Conservation (phyloP, 2,888 invertebrate species). For the Lymantria monacha region DNA sequence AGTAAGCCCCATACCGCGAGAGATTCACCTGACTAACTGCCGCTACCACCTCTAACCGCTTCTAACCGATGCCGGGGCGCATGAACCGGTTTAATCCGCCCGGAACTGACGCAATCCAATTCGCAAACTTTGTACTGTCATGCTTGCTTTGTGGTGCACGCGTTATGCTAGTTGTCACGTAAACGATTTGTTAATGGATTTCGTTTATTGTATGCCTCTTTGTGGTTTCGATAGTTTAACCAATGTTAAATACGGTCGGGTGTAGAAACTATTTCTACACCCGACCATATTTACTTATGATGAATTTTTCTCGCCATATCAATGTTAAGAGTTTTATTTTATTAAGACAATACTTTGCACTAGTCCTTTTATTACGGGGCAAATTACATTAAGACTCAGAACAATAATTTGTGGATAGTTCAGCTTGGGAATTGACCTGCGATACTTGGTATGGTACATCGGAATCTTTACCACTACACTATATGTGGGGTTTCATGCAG, state of each 20-base stretch:
- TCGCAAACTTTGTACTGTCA: slow-evolving; percentile 68
- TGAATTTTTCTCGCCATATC: too few species aligned
- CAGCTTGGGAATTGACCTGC: too few species aligned
- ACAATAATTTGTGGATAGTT: too few species aligned
- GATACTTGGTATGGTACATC: too few species aligned
- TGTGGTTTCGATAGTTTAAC: slow-evolving; percentile 15
- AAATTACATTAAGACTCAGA: too few species aligned
- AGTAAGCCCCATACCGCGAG: slow-evolving; percentile 48
- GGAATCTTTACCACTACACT: too few species aligned
- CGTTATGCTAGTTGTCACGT: slow-evolving; percentile 53
- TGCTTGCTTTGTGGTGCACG: slow-evolving; percentile 67
- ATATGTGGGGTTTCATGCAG: too few species aligned
- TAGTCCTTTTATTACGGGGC: too few species aligned
- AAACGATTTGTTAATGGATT: slow-evolving; percentile 52
- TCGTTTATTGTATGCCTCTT: slow-evolving; percentile 33
- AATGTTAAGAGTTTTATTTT: too few species aligned
- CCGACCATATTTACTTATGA: too few species aligned
- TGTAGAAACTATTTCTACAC: too few species aligned
- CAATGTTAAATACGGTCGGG: not conserved
- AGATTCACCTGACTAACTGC: slow-evolving; percentile 68
- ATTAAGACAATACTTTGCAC: too few species aligned
- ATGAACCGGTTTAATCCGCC: slow-evolving; percentile 52
- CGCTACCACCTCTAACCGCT: slow-evolving; percentile 53
- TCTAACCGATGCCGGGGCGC: slow-evolving; percentile 40
- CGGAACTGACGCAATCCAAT: slow-evolving; percentile 62